Conservation (phyloP, 1,140 invertebrate genomes). For the Drosophila teissieri region DNA sequence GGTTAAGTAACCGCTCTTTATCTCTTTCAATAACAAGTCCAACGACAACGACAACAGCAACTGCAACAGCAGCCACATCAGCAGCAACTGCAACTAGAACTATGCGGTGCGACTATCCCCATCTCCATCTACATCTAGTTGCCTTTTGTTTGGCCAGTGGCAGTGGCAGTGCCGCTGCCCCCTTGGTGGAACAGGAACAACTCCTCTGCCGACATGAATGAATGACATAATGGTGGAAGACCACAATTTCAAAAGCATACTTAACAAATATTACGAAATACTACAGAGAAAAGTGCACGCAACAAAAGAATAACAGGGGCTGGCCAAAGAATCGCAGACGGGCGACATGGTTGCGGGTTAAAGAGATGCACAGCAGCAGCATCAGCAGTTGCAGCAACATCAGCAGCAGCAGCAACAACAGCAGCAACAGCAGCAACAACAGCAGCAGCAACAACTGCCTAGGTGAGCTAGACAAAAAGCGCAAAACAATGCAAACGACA, state of each 20-base stretch:
- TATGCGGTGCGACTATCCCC: conserved; percentile 55
- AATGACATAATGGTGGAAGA: conserved; percentile 82
- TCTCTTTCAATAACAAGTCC: conserved; percentile 79
- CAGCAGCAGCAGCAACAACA: conserved; percentile 10
- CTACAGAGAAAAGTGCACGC: conserved; percentile 75
- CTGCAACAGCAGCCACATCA: conserved; percentile 16
- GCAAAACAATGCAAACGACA: conserved; percentile 72
- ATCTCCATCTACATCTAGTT: conserved; percentile 1
- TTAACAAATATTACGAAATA: conserved; percentile 83
- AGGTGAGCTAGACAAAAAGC: conserved; percentile 68
- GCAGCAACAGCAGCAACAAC: conserved; percentile 16
- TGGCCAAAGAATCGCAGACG: conserved; percentile 29
- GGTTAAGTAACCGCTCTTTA: conserved; percentile 82
- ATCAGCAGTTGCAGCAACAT: conserved; percentile 1
- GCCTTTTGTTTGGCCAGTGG: conserved; percentile 24
- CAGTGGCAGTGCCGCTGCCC: background rate
- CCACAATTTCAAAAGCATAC: conserved; percentile 82
- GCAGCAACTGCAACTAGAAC: conserved; percentile 35
- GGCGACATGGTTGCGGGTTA: conserved; percentile 15
- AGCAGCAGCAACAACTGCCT: conserved; percentile 36
- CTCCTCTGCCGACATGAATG: conserved; percentile 51
- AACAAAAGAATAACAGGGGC: conserved; percentile 80
- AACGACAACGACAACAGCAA: conserved; percentile 57
- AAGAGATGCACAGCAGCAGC: conserved; percentile 35
- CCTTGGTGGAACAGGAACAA: conserved; percentile 14